These are phyloP conservation scores for Tautogolabrus adspersus DNA, from an alignment of 2,113 vertebrate species.

Conservation along the genomic window DNA sequence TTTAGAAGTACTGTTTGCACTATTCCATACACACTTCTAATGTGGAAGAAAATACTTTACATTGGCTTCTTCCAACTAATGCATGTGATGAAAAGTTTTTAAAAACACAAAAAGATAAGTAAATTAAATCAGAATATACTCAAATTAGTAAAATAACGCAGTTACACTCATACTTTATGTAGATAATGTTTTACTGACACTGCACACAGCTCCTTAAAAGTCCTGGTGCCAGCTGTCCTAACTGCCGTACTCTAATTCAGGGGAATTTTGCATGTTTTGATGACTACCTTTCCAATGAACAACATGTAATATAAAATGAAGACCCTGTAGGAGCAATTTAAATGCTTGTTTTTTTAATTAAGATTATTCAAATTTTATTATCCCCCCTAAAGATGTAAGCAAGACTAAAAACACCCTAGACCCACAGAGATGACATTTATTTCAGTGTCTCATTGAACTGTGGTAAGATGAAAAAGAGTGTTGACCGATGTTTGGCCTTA, in stretches of 20 bases:
- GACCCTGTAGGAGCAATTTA: no score
- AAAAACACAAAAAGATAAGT: background rate
- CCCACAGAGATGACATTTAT: no score
- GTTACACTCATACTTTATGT: no score
- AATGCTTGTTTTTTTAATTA: no score
- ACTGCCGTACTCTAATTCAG: no score
- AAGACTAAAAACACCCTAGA: no score
- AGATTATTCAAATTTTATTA: background rate
- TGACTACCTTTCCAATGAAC: background rate
- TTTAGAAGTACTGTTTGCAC: background rate
- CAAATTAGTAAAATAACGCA: no score
- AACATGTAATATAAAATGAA: background rate
- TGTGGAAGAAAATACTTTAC: background rate
- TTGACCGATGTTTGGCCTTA: no score
- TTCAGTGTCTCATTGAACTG: no score
- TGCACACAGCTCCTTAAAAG: background rate
- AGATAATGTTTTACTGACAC: background rate
- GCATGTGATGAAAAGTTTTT: background rate
- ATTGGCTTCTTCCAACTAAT: background rate
- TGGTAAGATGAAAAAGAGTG: no score
- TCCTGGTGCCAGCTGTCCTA: no score
- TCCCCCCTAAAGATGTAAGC: background rate
- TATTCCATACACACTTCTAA: background rate
- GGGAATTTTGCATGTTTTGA: background rate
- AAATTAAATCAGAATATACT: background rate